Percentiles rank a stretch among this genome's conserved stretches.
These are phyloP conservation scores for Plagodis pulveraria DNA, from an alignment of 2,888 invertebrate genomes.

Conservation along the genomic window DNA sequence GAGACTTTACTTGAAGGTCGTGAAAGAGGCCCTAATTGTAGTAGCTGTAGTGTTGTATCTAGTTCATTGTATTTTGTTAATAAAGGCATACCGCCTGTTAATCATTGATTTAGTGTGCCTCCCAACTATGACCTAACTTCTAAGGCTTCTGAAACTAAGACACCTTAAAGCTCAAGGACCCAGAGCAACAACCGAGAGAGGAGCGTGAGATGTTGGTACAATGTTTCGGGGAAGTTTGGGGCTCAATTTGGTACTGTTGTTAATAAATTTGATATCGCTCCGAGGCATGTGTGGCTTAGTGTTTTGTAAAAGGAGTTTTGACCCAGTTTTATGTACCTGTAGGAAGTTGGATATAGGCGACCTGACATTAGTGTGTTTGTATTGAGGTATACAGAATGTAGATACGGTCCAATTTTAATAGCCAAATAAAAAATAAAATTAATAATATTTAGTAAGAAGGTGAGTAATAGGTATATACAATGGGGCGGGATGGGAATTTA, in stretches of 20 bases:
- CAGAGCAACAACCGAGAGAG: not conserved
- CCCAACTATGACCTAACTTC: slow-evolving; percentile 5
- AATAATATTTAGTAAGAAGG: no score
- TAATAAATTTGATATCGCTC: slow-evolving; percentile 13
- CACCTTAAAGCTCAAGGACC: not conserved
- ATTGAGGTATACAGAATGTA: no score
- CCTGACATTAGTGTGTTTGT: no score
- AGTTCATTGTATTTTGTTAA: no score
- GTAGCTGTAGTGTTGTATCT: no score
- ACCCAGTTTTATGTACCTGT: not conserved
- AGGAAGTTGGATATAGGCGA: no score
- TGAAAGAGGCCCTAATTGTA: no score
- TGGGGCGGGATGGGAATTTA: no score
- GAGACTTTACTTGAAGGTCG: no score
- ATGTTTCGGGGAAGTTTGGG: slow-evolving; percentile 13
- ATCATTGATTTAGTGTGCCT: slow-evolving; percentile 1
- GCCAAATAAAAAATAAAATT: not conserved
- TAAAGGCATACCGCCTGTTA: no score
- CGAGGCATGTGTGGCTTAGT: not conserved
- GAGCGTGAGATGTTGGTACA: slow-evolving; percentile 11
- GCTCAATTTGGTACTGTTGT: slow-evolving; percentile 13
- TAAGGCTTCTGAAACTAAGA: slow-evolving; percentile 2
- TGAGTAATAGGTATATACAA: no score
- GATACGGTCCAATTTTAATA: no score
- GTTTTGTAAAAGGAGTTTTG: slow-evolving; percentile 2